Conservation (phyloP, 2,797 vertebrate genomes). For the Gallinago stenura region DNA sequence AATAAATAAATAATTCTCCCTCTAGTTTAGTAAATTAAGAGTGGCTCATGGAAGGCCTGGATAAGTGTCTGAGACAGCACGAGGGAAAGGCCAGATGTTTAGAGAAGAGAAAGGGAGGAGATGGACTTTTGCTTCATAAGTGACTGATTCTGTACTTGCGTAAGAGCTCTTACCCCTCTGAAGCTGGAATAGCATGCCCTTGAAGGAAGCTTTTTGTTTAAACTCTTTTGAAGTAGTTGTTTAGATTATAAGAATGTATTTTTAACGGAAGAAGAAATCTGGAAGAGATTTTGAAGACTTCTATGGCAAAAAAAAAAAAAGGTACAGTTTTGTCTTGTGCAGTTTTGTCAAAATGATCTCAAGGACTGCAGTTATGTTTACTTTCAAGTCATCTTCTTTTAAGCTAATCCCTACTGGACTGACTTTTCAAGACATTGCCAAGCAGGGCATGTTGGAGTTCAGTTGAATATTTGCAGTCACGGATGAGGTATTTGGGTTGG, state of each 20-base stretch:
- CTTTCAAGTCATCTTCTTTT: conserved; percentile 24
- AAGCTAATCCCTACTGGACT: neutral
- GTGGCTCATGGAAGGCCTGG: neutral
- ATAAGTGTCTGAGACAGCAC: fast-evolving
- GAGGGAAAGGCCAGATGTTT: neutral
- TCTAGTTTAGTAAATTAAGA: neutral
- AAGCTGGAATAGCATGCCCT: neutral
- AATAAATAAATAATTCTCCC: neutral
- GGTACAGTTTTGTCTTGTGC: neutral
- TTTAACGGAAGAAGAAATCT: neutral
- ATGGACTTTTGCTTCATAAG: neutral
- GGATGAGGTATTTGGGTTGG: neutral
- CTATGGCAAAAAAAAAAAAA: neutral
- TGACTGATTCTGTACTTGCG: neutral
- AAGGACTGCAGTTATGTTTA: neutral
- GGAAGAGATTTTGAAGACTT: neutral
- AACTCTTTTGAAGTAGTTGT: neutral
- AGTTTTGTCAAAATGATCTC: neutral
- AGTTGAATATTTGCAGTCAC: neutral
- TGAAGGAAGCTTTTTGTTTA: neutral
- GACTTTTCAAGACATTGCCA: neutral
- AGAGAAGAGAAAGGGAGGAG: neutral
- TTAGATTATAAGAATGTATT: neutral
- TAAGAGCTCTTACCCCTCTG: neutral
- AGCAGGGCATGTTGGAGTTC: conserved; percentile 5